Conservation (phyloP, 1,140 invertebrate genomes). For the Drosophila equinoxialis region DNA sequence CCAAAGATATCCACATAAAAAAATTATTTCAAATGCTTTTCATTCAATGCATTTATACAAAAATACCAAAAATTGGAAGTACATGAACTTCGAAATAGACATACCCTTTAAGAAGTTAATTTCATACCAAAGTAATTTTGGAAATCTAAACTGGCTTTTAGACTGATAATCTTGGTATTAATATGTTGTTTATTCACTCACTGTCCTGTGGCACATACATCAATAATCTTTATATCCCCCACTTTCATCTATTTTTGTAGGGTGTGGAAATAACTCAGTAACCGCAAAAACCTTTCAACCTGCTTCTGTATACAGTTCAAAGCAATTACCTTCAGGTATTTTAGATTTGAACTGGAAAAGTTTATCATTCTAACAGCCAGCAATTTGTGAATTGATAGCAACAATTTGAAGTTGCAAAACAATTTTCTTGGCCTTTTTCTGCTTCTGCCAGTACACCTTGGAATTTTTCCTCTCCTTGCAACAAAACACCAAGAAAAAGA, state of each 20-base stretch:
- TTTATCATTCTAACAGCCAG: constrained; percentile 17
- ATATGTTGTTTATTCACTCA: not conserved
- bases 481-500: not conserved
- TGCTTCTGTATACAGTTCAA: not conserved
- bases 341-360: not conserved
- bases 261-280: not conserved
- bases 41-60: not conserved
- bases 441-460: not conserved
- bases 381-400: constrained; percentile 10
- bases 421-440: not conserved
- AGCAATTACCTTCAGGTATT: not conserved
- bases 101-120: not conserved
- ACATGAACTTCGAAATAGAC: not conserved
- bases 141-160: not conserved
- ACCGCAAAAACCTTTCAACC: constrained; percentile 5
- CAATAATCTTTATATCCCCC: not conserved
- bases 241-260: not conserved
- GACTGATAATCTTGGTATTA: not conserved
- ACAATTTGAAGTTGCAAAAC: constrained; percentile 10
- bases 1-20: not conserved
- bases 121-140: not conserved
- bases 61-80: not conserved
- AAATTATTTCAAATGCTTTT: not conserved
- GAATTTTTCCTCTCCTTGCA: no score
- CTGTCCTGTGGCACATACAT: not conserved